phyloP scores from a whole-genome alignment of 1,140 invertebrate species.

The Neomicropteryx cornuta region DNA sequence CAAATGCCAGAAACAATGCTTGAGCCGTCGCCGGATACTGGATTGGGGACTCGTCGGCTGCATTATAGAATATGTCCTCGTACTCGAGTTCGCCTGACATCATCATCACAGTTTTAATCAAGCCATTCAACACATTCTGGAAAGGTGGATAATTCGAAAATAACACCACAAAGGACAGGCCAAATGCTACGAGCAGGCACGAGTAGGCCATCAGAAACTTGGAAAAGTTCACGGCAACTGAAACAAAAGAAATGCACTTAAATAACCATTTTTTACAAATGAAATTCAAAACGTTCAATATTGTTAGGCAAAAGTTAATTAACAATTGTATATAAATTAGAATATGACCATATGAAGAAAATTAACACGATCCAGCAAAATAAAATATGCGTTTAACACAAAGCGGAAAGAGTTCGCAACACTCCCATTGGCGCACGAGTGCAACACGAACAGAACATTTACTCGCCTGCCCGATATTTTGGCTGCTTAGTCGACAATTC shows the following conservation, averaged over 20 bases:
- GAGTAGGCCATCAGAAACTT: conserved; percentile 72
- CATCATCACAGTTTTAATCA: conserved; percentile 78
- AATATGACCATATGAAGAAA: background rate
- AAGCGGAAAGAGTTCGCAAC: background rate
- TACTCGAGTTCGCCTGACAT: conserved; percentile 82
- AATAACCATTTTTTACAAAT: background rate
- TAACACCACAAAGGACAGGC: conserved; percentile 63
- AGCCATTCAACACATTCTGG: conserved; percentile 42
- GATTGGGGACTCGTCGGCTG: conserved; percentile 34
- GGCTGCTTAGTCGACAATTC: conserved; percentile 2
- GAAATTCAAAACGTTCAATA: conserved; percentile 1
- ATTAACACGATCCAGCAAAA: background rate
- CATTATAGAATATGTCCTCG: conserved; percentile 68
- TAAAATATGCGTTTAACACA: background rate
- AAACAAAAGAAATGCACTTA: conserved; percentile 11
- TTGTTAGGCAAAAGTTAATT: no score
- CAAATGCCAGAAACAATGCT: conserved; percentile 63
- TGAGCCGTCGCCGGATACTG: conserved; percentile 60
- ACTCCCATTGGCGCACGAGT: no score
- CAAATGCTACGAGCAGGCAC: conserved; percentile 68
- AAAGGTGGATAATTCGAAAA: conserved; percentile 67
- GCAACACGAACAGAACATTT: no score
- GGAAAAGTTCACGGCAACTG: conserved; percentile 70
- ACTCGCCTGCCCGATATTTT: no score
- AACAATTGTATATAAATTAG: no score